Evolutionary conservation across 2,113 vertebrate species (phyloP).

Genomic region (Erinaceus europaeus): DNA sequence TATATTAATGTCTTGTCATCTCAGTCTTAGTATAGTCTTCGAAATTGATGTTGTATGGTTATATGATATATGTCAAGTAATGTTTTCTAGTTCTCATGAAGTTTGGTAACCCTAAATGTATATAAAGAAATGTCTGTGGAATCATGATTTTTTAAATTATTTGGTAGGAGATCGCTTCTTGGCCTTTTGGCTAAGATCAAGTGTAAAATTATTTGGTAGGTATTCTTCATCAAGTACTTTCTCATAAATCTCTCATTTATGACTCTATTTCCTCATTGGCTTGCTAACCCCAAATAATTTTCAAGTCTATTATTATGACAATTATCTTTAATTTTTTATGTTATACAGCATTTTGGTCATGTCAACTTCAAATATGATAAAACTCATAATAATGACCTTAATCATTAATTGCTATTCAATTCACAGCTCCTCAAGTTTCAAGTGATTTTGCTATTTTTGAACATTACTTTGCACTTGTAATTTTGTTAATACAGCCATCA

Average conservation of each 20-base stretch:
- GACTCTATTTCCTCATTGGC: not conserved
- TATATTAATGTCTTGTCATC: too few relatives aligned
- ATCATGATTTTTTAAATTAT: too few relatives aligned
- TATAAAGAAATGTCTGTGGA: not conserved
- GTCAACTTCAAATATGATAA: slow-evolving; percentile 2
- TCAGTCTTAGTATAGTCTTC: too few relatives aligned
- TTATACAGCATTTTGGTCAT: not conserved
- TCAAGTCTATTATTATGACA: not conserved
- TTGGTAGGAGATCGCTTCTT: too few relatives aligned
- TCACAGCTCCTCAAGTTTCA: not conserved
- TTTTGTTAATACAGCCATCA: not conserved
- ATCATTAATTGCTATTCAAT: not conserved
- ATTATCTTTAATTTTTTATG: not conserved
- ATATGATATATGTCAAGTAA: too few relatives aligned
- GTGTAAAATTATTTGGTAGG: not conserved
- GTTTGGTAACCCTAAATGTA: not conserved
- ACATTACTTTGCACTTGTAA: not conserved
- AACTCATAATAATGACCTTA: slow-evolving; percentile 7
- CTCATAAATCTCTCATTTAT: not conserved
- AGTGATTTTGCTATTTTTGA: not conserved
- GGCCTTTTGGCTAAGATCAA: too few relatives aligned
- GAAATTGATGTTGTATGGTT: too few relatives aligned
- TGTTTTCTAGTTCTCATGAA: not conserved
- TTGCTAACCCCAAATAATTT: not conserved
- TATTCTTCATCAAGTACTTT: not conserved